Conservation (phyloP, 2,888 invertebrate genomes). For the Apamea monoglypha region DNA sequence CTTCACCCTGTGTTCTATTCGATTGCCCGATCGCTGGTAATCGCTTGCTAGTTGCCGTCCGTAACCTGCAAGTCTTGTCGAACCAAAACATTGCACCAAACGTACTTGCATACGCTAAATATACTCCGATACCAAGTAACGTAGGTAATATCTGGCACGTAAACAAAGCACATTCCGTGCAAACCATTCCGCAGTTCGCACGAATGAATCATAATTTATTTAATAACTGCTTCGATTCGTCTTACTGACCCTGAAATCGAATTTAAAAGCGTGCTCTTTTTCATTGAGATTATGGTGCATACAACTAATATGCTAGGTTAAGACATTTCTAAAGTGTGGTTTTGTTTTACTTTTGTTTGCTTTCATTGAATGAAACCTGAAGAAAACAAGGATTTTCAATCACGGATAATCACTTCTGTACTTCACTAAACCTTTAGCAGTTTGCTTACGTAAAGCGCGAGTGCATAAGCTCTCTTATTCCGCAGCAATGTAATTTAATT, state of each 20-base stretch:
- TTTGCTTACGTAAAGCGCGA: constrained; percentile 5
- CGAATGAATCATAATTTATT: constrained; percentile 66
- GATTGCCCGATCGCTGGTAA: background rate
- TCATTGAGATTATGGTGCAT: constrained; percentile 10
- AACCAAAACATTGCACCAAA: constrained; percentile 45
- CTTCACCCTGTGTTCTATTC: background rate
- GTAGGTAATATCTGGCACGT: constrained; percentile 49
- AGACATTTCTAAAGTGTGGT: background rate
- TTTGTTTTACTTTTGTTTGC: background rate
- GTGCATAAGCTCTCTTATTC: constrained; percentile 17
- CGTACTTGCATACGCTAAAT: constrained; percentile 40
- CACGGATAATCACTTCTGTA: background rate
- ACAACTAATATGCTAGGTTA: background rate
- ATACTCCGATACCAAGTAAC: constrained; percentile 47
- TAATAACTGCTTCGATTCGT: constrained; percentile 60
- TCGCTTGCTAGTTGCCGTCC: background rate
- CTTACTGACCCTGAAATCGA: constrained; percentile 58
- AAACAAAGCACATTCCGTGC: constrained; percentile 59
- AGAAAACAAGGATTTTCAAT: constrained; percentile 4
- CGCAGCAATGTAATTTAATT: constrained; percentile 47
- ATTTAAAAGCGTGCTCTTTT: constrained; percentile 25
- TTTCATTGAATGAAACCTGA: background rate
- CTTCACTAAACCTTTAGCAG: background rate
- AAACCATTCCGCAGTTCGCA: constrained; percentile 47
- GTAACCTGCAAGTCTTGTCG: constrained; percentile 11